Base-by-base conservation (phyloP, 2,888 invertebrate species). In the Conus canariensis region DNA sequence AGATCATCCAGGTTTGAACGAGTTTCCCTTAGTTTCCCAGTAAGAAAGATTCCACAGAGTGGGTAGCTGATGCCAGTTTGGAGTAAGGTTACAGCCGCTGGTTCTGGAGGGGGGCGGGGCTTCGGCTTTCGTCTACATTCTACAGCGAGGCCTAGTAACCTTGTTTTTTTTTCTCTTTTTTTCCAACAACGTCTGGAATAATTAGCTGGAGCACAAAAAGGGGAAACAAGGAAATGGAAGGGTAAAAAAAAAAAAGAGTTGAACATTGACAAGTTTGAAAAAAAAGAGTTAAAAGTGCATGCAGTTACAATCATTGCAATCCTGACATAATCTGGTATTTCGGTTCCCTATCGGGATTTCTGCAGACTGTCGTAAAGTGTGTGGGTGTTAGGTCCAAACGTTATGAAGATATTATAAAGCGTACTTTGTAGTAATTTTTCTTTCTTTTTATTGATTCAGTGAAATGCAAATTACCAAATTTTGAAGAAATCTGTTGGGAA, bases 71-170 rank as follows among this genome's bases (percentile, higher is more conserved):
- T 60, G 89, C 82, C 82, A 83, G 45, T 45, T 45, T 45, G 45
- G 89, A 89, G 89, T 85, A 89, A 56, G 89, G 58, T 85, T 89
- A 89, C 89, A 89, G 25, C 45, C 4, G 80, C 45, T 45, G 70
- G 1, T 74, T 58, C 82, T 77, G 45, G 88, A 80, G 60, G 56
- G 85, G 45, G 89, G 89, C 85, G 89, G 85, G 58, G 89, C 89
- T 58, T 85, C 56, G 45, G 67, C 85, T 22, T n/a, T 56, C 12
- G 25, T 88, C 88, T 22, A 45, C 83, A 83, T 83, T 9, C n/a
- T 30, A 64, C 74, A 19, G 74, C 64, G 16, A 64, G 64, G 64
- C 64, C 64, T 64, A 64, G 12, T 64, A 64, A 64, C 64, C 64
- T 64, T 64, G 16, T 64, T 7, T 4, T 16, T 64, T 64, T 64